Conservation (phyloP, 2,113 vertebrate species). For the Oriolus oriolus region DNA sequence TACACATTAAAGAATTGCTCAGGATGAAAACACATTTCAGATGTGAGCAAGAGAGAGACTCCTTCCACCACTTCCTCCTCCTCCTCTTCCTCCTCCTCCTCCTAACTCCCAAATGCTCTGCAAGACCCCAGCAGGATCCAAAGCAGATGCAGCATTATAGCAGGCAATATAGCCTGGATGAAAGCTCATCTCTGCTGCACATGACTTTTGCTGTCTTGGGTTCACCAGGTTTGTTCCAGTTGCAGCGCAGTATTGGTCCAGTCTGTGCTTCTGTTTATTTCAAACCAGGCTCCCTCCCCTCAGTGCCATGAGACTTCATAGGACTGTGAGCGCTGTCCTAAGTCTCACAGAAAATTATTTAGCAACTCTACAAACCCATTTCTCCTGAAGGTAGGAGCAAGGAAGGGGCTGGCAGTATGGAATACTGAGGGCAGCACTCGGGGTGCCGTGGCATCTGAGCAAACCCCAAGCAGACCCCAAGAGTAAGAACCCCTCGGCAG, state of each 20-base stretch:
- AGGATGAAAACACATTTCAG: not conserved
- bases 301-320: fast-evolving
- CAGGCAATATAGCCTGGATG: fast-evolving
- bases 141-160: not conserved
- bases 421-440: not conserved
- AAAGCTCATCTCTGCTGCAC: not conserved
- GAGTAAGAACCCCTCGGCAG: not conserved
- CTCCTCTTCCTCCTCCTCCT: not conserved
- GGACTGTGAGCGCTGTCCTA: not conserved
- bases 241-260: not conserved
- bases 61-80: not conserved
- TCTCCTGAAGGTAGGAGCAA: not conserved
- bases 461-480: not conserved
- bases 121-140: not conserved
- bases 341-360: not conserved
- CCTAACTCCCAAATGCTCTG: too few relatives aligned
- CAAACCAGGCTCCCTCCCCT: not conserved
- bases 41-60: not conserved
- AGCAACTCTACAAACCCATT: not conserved
- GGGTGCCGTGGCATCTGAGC: not conserved
- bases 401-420: not conserved
- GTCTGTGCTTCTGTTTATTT: not conserved
- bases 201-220: not conserved
- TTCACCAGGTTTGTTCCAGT: not conserved
- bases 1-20: not conserved